These are phyloP conservation scores for Anthophora plumipes DNA, from an alignment of 2,888 invertebrate genomes.

Conservation along the genomic window DNA sequence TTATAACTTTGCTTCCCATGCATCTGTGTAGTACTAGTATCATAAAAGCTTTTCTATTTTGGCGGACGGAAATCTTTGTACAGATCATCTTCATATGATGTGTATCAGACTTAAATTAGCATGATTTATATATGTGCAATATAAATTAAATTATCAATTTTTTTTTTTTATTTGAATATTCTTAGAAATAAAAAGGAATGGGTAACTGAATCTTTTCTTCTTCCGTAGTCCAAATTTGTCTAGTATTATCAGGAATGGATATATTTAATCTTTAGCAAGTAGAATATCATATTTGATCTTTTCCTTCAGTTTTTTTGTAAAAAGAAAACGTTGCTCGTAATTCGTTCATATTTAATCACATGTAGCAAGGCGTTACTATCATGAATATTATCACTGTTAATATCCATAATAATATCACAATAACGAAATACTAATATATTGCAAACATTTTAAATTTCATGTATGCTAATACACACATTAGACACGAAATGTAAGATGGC, in stretches of 20 bases:
- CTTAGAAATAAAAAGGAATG: not conserved
- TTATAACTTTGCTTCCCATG: slow-evolving; percentile 68
- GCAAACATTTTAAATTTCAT: too few relatives aligned
- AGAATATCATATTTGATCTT: not conserved
- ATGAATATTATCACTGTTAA: slow-evolving; percentile 13
- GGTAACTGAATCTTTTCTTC: not conserved
- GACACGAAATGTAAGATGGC: not conserved
- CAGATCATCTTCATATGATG: slow-evolving; percentile 21
- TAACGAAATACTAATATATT: not conserved
- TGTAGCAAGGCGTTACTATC: not conserved
- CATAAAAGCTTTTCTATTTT: slow-evolving; percentile 59
- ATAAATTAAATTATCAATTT: not conserved
- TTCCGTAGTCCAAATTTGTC: not conserved
- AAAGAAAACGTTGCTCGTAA: not conserved
- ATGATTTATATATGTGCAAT: slow-evolving; percentile 34
- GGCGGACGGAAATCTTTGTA: slow-evolving; percentile 20
- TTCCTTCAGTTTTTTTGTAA: not conserved
- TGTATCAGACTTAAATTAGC: slow-evolving; percentile 33
- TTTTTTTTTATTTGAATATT: slow-evolving; percentile 11
- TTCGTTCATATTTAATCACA: not conserved
- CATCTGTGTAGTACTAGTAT: slow-evolving; percentile 71
- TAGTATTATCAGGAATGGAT: slow-evolving; percentile 1
- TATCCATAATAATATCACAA: not conserved
- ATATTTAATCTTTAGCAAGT: not conserved
- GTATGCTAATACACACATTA: not conserved